Base-by-base conservation (phyloP, 2,888 invertebrate species). In the Lasioglossum villosulum region DNA sequence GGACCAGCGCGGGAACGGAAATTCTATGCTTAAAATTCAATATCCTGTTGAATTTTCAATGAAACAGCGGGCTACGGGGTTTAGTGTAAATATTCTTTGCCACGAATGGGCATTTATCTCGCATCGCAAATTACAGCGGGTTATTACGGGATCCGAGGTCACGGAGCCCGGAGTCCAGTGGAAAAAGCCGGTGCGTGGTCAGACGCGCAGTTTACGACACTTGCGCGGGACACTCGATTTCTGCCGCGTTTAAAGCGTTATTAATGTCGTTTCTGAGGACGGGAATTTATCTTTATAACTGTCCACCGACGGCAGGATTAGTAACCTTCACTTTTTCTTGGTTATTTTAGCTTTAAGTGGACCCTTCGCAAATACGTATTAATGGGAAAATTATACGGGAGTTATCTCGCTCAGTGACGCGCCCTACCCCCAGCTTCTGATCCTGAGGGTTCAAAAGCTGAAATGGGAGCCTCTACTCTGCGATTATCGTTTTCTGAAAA, bases 351-450 rank as follows among this genome's bases (percentile, higher is more conserved):
- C 42, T 78, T 72, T 72, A 82, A 82, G 59, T 56, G 70, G 76
- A 42, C 52, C 56, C 45, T 10, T 48, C 23, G 74, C 78, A 84
- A 86, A 86, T 83, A 72, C 78, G 78, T 80, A 84, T 84, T 84
- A 86, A 86, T 78, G 85, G 80, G 66, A 39, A 75, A 86, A 85
- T 85, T 86, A 86, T 86, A 81, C 81, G 56, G 27, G 66, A 75
- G 56, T 80, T 80, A 80, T 68, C 80, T 71, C n/a, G 70, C 0
- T 23, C 52, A 72, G 42, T 78, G 82, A 84, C 76, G 37, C 83
- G 34, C 37, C 63, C 37, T 27, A n/a, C 56, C 30, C 30, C 12
- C 27, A 42, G 34, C 19, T 12, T 83, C 45, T 39, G 84, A 75
- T 66, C 48, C 71, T 2, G 12, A 14, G 16, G 19, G 56, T 48